Conservation (phyloP, 1,140 invertebrate species). For the Daktulosphaira vitifoliae region DNA sequence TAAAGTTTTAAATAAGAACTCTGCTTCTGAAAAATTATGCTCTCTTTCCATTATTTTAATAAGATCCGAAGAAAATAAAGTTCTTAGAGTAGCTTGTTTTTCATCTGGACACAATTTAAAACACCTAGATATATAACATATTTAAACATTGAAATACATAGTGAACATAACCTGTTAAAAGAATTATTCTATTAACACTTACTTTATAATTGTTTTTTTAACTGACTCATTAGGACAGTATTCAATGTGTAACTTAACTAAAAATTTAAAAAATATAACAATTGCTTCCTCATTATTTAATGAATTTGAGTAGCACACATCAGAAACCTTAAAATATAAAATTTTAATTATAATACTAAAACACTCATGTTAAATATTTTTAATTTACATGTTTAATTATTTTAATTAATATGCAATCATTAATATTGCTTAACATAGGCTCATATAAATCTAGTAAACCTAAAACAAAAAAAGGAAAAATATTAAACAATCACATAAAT, state of each 20-base stretch:
- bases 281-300: neutral
- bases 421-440: neutral
- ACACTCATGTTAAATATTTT: neutral
- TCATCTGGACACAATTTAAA: neutral
- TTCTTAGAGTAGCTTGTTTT: neutral
- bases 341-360: too few relatives aligned
- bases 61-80: neutral
- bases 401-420: neutral
- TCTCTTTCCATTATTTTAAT: neutral
- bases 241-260: neutral
- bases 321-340: neutral
- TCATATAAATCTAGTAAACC: neutral
- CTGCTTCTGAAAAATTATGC: neutral
- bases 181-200: too few relatives aligned
- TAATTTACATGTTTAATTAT: slow-evolving; percentile 4
- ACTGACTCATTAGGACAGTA: slow-evolving; percentile 6
- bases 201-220: neutral
- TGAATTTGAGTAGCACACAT: neutral
- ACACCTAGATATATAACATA: neutral
- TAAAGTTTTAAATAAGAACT: slow-evolving; percentile 2
- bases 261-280: neutral
- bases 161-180: neutral
- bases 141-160: too few relatives aligned
- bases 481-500: neutral
- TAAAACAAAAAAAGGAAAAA: neutral